Percentiles rank a stretch among this genome's conserved stretches.
Conservation (phyloP, 2,888 invertebrate species). For the Drosophila siamana region DNA sequence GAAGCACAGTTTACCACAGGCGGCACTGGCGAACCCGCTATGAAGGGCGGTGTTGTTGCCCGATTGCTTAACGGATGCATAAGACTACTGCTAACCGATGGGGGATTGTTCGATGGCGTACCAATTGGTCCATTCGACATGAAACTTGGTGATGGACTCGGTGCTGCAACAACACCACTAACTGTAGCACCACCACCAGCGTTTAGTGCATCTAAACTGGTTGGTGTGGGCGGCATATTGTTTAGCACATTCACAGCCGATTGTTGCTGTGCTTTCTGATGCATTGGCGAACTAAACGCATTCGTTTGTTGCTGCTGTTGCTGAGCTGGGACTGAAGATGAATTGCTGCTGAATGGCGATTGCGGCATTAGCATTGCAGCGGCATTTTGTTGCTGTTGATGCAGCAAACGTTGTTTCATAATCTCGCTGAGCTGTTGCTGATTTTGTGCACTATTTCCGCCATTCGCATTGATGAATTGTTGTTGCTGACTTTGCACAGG, state of each 20-base stretch:
- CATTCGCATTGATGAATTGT: conserved; percentile 87
- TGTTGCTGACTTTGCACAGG: conserved; percentile 82
- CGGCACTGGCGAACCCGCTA: conserved; percentile 81
- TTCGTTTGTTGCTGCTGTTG: conserved; percentile 82
- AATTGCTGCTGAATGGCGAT: conserved; percentile 78
- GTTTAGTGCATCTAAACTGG: conserved; percentile 85
- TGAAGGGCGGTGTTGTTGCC: conserved; percentile 86
- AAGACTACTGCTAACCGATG: conserved; percentile 87
- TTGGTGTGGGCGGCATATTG: conserved; percentile 86
- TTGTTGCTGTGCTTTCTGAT: conserved; percentile 70
- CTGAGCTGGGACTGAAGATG: conserved; percentile 55
- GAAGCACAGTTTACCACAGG: conserved; percentile 65
- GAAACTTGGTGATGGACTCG: conserved; percentile 86
- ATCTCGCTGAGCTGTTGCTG: conserved; percentile 86
- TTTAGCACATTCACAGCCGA: conserved; percentile 58
- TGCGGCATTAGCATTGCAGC: conserved; percentile 83
- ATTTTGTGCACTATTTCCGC: conserved; percentile 85
- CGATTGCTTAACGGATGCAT: conserved; percentile 87
- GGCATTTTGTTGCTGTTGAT: conserved; percentile 81
- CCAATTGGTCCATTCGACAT: conserved; percentile 86
- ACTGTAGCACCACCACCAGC: conserved; percentile 49
- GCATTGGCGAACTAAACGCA: conserved; percentile 50
- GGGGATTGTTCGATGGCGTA: conserved; percentile 87
- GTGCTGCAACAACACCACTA: conserved; percentile 82
- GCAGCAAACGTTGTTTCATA: conserved; percentile 87